Percentiles rank a stretch among this genome's conserved stretches.
Evolutionary conservation across 30 jellyfish, hydroid and myxozoan species (phyloP).

Genomic region (Turritopsis rubra): DNA sequence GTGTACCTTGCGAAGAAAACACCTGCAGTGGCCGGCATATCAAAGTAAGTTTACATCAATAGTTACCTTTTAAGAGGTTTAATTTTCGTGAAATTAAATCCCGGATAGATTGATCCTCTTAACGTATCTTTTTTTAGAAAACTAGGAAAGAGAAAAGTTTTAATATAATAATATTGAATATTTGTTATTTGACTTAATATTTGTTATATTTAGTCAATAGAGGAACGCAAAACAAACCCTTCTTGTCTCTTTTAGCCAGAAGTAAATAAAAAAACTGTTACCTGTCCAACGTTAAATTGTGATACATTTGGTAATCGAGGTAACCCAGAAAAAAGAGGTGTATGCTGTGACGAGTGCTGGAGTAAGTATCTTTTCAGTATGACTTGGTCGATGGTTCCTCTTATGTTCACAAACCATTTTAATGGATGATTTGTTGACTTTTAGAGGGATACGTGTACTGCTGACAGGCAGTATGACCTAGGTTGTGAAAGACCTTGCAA

Average conservation of each 20-base stretch:
- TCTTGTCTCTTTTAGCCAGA: not conserved
- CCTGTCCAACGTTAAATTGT: not conserved
- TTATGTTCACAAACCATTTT: not conserved
- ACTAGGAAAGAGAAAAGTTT: too few species aligned
- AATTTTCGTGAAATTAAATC: too few species aligned
- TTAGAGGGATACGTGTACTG: conserved; percentile 17
- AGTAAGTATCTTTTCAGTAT: not conserved
- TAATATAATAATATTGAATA: too few species aligned
- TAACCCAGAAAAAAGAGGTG: not conserved
- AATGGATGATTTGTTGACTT: not conserved
- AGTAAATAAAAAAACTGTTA: not conserved
- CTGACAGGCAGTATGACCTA: not conserved
- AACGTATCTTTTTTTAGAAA: not conserved
- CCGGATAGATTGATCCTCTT: too few species aligned
- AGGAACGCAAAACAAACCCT: not conserved
- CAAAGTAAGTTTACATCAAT: not conserved
- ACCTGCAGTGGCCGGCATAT: not conserved
- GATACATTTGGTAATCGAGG: not conserved
- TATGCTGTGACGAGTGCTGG: conserved; percentile 17
- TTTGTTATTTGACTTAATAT: too few species aligned
- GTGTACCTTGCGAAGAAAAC: not conserved
- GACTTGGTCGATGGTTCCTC: not conserved
- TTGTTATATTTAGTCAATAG: too few species aligned
- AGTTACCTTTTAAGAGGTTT: too few species aligned
- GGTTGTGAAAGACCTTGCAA: conserved; percentile 33